Evolutionary conservation across 2,113 vertebrate species (phyloP).

Genomic region (Zonotrichia leucophrys): DNA sequence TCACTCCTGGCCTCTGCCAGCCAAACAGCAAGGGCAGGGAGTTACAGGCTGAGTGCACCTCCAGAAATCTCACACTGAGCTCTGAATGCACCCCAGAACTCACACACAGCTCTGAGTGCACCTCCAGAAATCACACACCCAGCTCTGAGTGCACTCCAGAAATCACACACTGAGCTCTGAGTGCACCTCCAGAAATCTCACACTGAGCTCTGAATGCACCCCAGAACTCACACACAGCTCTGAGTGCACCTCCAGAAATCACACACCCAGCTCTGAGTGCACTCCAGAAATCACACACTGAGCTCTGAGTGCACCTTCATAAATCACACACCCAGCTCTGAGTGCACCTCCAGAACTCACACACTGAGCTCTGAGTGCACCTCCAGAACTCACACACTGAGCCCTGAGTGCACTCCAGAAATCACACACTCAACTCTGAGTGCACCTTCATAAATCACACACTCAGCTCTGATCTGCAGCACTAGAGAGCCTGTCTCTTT

Average conservation of each 20-base stretch:
- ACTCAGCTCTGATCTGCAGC: not conserved
- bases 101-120: too few species aligned
- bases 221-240: not conserved
- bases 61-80: not conserved
- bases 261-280: too few species aligned
- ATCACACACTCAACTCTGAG: not conserved
- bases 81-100: too few species aligned
- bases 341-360: not conserved
- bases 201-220: not conserved
- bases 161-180: too few species aligned
- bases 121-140: too few species aligned
- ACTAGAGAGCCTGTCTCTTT: rapidly evolving
- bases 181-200: too few species aligned
- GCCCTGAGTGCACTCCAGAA: not conserved
- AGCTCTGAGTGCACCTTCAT: not conserved
- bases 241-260: not conserved
- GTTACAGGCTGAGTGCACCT: not conserved
- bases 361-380: rapidly evolving
- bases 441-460: not conserved
- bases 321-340: rapidly evolving
- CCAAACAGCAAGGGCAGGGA: not conserved
- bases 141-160: too few species aligned
- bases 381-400: not conserved
- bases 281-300: not conserved
- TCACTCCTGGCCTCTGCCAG: not conserved